These are phyloP conservation scores for Pristionchus entomophagus DNA, from an alignment of 2,888 invertebrate genomes.

Conservation along the genomic window DNA sequence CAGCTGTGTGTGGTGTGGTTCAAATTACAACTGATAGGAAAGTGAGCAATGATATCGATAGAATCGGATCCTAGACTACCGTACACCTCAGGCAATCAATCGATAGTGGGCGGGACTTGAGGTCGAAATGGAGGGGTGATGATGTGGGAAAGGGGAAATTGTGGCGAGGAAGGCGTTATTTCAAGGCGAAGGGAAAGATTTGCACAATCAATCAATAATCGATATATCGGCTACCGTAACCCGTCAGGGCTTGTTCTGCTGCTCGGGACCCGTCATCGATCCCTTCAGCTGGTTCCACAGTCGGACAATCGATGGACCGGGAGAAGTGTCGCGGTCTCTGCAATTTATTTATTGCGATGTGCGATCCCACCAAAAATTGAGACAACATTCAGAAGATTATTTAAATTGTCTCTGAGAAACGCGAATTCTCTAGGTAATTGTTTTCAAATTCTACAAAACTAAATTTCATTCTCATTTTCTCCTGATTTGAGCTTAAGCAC, in stretches of 20 bases:
- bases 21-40: slow-evolving; percentile 11
- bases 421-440: too few species aligned
- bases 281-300: slow-evolving; percentile 58
- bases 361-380: too few species aligned
- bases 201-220: slow-evolving; percentile 7
- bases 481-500: too few species aligned
- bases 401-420: too few species aligned
- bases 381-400: too few species aligned
- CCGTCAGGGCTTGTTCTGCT: slow-evolving; percentile 45
- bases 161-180: slow-evolving; percentile 31
- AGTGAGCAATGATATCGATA: not conserved
- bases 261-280: slow-evolving; percentile 52
- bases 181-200: not conserved
- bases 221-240: slow-evolving; percentile 5
- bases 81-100: not conserved
- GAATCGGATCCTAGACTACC: not conserved
- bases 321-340: slow-evolving; percentile 49
- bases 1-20: not conserved
- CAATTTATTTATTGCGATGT: not conserved
- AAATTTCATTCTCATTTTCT: too few species aligned
- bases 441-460: too few species aligned
- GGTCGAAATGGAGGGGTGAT: not conserved
- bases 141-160: slow-evolving; percentile 18
- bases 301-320: slow-evolving; percentile 56
- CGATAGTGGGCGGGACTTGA: slow-evolving; percentile 26